These are phyloP conservation scores for Scophthalmus maximus DNA, from an alignment of 2,113 vertebrate species.

Conservation along the genomic window DNA sequence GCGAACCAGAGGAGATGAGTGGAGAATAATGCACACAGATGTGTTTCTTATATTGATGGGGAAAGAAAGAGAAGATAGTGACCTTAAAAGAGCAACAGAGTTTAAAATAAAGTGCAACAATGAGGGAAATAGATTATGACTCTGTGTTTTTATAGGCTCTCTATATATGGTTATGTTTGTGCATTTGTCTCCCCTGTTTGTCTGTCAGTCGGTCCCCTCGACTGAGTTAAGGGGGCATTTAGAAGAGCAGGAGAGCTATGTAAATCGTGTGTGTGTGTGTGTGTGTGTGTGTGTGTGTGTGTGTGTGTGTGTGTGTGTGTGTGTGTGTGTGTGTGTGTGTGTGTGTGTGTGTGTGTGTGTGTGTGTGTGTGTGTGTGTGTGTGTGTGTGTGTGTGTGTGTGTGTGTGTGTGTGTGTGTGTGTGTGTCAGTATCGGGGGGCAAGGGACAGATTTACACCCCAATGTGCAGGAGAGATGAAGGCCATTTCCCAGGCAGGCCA, in stretches of 20 bases:
- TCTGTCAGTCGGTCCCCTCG: slow-evolving; percentile 46
- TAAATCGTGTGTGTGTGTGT: slow-evolving; percentile 65
- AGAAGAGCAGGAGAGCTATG: slow-evolving; percentile 52
- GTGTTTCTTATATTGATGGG: not conserved
- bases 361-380: slow-evolving; percentile 59
- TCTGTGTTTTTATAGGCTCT: slow-evolving; percentile 43
- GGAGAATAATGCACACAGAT: not conserved
- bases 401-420: slow-evolving; percentile 59
- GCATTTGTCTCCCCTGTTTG: slow-evolving; percentile 35
- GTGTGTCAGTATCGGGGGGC: slow-evolving; percentile 52
- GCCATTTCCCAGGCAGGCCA: slow-evolving; percentile 58
- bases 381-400: slow-evolving; percentile 61
- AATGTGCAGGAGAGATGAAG: slow-evolving; percentile 61
- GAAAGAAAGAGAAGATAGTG: not conserved
- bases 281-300: slow-evolving; percentile 57
- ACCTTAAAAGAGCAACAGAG: slow-evolving; percentile 23
- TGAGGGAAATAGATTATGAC: slow-evolving; percentile 31
- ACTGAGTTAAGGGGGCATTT: slow-evolving; percentile 59
- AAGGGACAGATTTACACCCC: slow-evolving; percentile 73
- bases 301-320: slow-evolving; percentile 57
- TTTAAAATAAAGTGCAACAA: slow-evolving; percentile 3
- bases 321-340: slow-evolving; percentile 56
- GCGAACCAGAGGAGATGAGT: slow-evolving; percentile 11
- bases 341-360: slow-evolving; percentile 58
- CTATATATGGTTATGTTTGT: slow-evolving; percentile 9